These are phyloP conservation scores for Rhagophthalmus giganteus DNA, from an alignment of 2,888 invertebrate genomes.

Conservation along the genomic window DNA sequence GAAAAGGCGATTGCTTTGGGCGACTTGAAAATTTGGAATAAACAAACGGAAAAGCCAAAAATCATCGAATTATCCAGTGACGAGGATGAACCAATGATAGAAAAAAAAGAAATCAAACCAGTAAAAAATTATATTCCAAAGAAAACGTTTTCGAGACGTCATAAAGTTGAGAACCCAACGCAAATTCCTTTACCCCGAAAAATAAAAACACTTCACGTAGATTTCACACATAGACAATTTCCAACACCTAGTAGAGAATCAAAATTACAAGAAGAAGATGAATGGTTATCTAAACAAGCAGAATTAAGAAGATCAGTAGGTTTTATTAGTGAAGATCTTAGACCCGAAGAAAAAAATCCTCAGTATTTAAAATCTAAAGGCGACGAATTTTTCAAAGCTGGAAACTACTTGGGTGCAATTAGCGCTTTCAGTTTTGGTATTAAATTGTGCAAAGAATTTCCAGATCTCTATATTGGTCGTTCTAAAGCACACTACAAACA, in stretches of 20 bases:
- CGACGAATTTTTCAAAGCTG: constrained; percentile 72
- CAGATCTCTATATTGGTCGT: constrained; percentile 74
- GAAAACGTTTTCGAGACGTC: not conserved
- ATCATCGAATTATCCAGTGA: constrained; percentile 32
- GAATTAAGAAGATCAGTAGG: constrained; percentile 71
- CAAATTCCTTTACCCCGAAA: constrained; percentile 62
- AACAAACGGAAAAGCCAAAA: constrained; percentile 26
- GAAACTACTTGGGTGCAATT: constrained; percentile 77
- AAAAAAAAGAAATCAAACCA: constrained; percentile 13
- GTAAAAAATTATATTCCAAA: not conserved
- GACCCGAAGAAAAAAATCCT: constrained; percentile 81
- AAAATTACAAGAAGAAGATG: constrained; percentile 68
- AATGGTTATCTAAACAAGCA: constrained; percentile 80
- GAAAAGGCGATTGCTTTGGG: constrained; percentile 68
- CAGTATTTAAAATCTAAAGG: constrained; percentile 82
- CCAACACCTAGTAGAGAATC: constrained; percentile 83
- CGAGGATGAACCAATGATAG: constrained; percentile 5
- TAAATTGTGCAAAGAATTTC: constrained; percentile 70
- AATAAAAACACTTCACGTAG: constrained; percentile 63
- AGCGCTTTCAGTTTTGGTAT: constrained; percentile 83
- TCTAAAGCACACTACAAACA: constrained; percentile 76
- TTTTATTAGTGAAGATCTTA: constrained; percentile 70
- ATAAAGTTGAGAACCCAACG: constrained; percentile 11
- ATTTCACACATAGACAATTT: constrained; percentile 75
- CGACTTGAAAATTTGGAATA: constrained; percentile 66